A percentile compares a stretch with the other conserved stretches of the same genome.
Evolutionary conservation across 2,797 vertebrate genomes (phyloP).

Genomic region (Urocyon cinereoargenteus): DNA sequence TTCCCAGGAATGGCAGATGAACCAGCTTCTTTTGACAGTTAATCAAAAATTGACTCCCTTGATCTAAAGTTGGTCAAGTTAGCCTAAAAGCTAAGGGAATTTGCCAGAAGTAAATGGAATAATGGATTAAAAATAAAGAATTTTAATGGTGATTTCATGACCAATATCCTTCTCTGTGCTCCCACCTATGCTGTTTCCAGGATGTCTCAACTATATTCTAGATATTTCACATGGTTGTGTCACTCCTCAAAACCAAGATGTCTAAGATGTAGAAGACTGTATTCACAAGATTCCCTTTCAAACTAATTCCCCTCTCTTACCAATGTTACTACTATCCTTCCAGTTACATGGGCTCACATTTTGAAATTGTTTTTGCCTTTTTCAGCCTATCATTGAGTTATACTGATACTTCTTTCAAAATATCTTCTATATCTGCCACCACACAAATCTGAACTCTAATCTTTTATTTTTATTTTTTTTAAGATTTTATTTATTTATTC

Average conservation of each 20-base stretch:
- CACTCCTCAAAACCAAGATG: not conserved
- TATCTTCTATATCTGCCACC: slow-evolving; percentile 6
- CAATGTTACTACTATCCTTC: not conserved
- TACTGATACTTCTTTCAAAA: slow-evolving; percentile 27
- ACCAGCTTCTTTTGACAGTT: not conserved
- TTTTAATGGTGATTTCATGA: not conserved
- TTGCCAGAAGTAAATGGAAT: not conserved
- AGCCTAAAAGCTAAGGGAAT: slow-evolving; percentile 13
- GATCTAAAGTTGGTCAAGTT: not conserved
- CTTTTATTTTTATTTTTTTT: not conserved
- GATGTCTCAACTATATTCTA: not conserved
- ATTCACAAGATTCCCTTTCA: not conserved
- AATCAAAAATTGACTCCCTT: not conserved
- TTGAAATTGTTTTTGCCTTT: slow-evolving; percentile 29
- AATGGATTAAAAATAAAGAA: not conserved
- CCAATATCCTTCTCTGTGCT: not conserved
- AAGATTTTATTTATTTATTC: too few relatives aligned
- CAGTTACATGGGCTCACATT: not conserved
- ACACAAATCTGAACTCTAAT: not conserved
- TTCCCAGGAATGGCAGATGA: not conserved
- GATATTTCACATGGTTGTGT: not conserved
- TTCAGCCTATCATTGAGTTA: slow-evolving; percentile 8
- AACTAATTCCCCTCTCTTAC: not conserved
- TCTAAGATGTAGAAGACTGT: not conserved
- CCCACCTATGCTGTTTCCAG: not conserved